Conservation (phyloP, 2,113 vertebrate genomes). For the Cololabis saira region DNA sequence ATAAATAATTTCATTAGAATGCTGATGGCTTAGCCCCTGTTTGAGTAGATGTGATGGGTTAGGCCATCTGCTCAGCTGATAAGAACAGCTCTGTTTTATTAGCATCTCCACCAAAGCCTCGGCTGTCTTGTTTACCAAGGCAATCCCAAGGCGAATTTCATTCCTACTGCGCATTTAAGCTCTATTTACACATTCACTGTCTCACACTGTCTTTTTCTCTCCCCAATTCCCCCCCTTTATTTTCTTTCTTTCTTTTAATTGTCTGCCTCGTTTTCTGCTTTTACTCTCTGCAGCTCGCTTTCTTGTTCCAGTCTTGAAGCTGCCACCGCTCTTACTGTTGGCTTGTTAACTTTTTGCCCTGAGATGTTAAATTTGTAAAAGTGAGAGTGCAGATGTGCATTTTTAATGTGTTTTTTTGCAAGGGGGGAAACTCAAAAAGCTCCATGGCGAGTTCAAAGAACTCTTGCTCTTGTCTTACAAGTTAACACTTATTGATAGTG, state of each 20-base stretch:
- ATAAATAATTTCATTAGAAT: constrained; percentile 83
- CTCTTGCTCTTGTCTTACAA: neutral
- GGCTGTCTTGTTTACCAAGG: constrained; percentile 79
- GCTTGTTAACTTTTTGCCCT: constrained; percentile 1
- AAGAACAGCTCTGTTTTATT: constrained; percentile 82
- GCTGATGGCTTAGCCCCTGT: constrained; percentile 77
- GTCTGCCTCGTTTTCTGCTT: constrained; percentile 54
- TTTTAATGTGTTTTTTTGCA: constrained; percentile 15
- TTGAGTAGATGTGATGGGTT: constrained; percentile 79
- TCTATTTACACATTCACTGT: constrained; percentile 78
- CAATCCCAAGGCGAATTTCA: constrained; percentile 76
- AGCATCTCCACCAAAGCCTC: constrained; percentile 78
- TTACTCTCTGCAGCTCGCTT: constrained; percentile 19
- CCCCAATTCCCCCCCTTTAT: constrained; percentile 45
- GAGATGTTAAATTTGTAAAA: neutral
- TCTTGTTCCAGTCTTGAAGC: constrained; percentile 14
- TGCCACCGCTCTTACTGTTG: neutral
- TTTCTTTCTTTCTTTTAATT: constrained; percentile 58
- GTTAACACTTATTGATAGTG: no score
- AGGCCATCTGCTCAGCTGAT: constrained; percentile 81
- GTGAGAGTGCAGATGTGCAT: neutral
- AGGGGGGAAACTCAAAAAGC: constrained; percentile 6
- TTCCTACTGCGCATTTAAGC: constrained; percentile 79
- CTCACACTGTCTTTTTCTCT: constrained; percentile 53
- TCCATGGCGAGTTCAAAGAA: neutral